A percentile compares a stretch with the other conserved stretches of the same genome.
phyloP scores from a whole-genome alignment of 2,797 vertebrate species.

The Coendou prehensilis region DNA sequence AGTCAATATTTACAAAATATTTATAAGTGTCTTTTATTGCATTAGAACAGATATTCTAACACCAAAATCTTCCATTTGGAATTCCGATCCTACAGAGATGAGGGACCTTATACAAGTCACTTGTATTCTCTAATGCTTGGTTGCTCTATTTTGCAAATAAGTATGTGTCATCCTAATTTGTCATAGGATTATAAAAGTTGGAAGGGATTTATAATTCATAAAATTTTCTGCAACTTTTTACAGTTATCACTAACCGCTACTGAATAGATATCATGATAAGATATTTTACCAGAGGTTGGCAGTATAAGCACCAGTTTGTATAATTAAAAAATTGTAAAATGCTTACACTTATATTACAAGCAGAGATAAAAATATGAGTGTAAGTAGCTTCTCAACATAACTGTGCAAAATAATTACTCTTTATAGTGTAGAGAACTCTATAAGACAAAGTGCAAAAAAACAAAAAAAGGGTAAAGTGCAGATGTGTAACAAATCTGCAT shows the following conservation, averaged over 20 bases:
- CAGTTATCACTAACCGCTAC: not conserved
- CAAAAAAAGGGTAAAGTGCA: not conserved
- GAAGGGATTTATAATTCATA: not conserved
- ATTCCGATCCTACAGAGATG: not conserved
- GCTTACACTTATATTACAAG: not conserved
- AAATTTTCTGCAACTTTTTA: not conserved
- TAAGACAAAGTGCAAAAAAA: not conserved
- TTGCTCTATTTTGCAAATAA: not conserved
- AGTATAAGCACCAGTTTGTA: not conserved
- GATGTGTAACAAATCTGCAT: not conserved
- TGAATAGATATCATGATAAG: not conserved
- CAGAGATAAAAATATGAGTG: not conserved
- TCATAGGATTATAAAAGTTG: not conserved
- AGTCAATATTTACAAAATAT: not conserved
- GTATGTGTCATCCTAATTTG: not conserved
- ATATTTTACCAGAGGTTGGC: not conserved
- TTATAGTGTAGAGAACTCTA: not conserved
- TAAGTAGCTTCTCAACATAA: not conserved
- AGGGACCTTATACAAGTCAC: not conserved
- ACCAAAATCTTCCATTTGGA: not conserved
- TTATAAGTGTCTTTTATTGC: not conserved
- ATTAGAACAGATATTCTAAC: not conserved
- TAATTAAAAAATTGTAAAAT: conserved; percentile 14
- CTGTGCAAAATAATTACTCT: not conserved
- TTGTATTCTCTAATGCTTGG: not conserved